Evolutionary conservation across 2,888 invertebrate species (phyloP).

Genomic region (Bruchidius siliquastri): DNA sequence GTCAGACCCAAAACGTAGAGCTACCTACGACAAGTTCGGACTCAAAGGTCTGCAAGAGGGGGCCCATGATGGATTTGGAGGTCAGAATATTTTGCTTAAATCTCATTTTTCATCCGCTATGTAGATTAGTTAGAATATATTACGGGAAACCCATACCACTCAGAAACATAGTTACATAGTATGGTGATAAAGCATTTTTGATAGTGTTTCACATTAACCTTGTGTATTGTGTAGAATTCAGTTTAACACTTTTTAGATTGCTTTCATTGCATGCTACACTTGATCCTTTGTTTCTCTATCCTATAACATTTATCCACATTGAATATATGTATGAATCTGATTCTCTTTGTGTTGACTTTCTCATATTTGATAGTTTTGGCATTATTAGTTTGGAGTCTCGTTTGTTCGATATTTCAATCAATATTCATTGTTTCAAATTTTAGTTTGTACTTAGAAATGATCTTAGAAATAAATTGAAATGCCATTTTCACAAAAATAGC

Average conservation of each 20-base stretch:
- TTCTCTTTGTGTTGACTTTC: too few species aligned
- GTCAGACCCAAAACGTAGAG: constrained; percentile 81
- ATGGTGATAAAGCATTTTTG: background rate
- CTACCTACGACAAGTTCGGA: constrained; percentile 82
- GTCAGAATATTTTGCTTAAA: background rate
- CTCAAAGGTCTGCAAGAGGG: constrained; percentile 85
- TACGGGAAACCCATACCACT: background rate
- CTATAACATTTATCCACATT: too few species aligned
- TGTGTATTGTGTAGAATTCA: background rate
- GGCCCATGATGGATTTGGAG: constrained; percentile 46
- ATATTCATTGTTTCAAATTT: too few species aligned
- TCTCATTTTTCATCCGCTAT: background rate
- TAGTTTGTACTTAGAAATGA: too few species aligned
- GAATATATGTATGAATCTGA: too few species aligned
- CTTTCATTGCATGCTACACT: background rate
- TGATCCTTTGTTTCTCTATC: too few species aligned
- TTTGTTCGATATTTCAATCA: too few species aligned
- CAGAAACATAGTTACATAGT: background rate
- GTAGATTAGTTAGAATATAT: background rate
- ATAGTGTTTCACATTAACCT: background rate
- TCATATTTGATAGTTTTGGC: too few species aligned
- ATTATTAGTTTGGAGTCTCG: too few species aligned
- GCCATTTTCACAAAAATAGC: too few species aligned
- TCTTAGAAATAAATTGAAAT: too few species aligned
- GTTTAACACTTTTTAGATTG: background rate